Conservation (phyloP, 2,888 invertebrate species). For the Melieria omissa region DNA sequence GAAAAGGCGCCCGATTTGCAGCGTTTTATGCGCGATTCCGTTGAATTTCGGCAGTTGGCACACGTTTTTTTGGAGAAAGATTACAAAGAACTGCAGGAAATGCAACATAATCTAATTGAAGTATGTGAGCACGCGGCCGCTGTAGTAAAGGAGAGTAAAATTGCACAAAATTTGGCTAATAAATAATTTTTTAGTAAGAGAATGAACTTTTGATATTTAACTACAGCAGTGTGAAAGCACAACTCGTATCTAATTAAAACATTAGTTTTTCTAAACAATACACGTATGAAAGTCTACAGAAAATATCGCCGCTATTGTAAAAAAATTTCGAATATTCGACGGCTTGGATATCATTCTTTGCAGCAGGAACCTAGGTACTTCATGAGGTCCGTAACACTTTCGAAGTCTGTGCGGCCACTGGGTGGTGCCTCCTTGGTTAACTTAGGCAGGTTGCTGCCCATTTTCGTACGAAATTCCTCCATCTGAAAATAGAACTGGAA, state of each 20-base stretch:
- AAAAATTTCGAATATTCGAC: neutral
- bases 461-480: constrained; percentile 83
- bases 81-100: constrained; percentile 47
- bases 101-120: constrained; percentile 47
- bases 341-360: constrained; percentile 52
- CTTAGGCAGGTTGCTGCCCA: constrained; percentile 80
- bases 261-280: neutral
- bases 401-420: constrained; percentile 87
- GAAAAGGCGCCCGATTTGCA: constrained; percentile 50
- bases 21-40: constrained; percentile 50
- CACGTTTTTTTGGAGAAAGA: constrained; percentile 48
- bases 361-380: constrained; percentile 75
- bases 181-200: neutral
- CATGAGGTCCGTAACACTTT: constrained; percentile 83
- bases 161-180: constrained; percentile 44
- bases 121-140: constrained; percentile 42
- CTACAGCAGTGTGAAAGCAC: neutral
- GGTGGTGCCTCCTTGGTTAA: constrained; percentile 83
- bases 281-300: neutral
- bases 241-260: neutral
- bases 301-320: too few species aligned
- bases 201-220: neutral
- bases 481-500: constrained; percentile 70
- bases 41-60: constrained; percentile 51
- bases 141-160: constrained; percentile 28